Base-by-base conservation (phyloP, 2,888 invertebrate species). In the Bombyx huttoni region DNA sequence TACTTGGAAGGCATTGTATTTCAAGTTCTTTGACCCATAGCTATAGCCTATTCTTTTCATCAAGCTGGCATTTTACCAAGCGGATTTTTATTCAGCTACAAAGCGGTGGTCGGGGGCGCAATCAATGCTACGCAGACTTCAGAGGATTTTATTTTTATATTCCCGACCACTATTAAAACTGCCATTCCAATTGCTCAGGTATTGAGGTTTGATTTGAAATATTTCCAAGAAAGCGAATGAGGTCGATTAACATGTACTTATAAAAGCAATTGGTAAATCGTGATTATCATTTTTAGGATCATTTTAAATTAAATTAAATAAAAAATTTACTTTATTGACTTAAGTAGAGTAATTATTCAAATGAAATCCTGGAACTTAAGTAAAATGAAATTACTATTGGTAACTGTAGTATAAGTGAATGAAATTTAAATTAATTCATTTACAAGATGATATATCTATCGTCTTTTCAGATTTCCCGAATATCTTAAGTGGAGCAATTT, bases 1-100 rank as follows among this genome's bases (percentile, higher is more conserved):
- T 12, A 40, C 40, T 40, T 40, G 40, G 40, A 40, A 40, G 7
- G 40, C 40, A 40, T 40, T 40, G 40, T 40, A 40, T 40, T 40
- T 12, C 40, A 40, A 40, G 40, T 40, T 40, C 40, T 7, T 40
- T 40, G 40, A 40, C 40, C 40, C 40, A 40, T 40, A 40, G 55
- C 61, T 73, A 77, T 69, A 74, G 66, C 65, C 70, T 70, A 81
- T 82, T 83, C 78, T 81, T 82, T 82, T 77, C 78, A 79, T 74
- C 69, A 68, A 59, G 61, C 73, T 85, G 83, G 84, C 84, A 83
- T 82, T 78, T 72, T 80, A 82, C 81, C 86, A 86, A 84, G 70
- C 70, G 73, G 67, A 73, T 81, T 81, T 81, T 83, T 84, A 81
- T 80, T 77, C 70, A 75, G 78, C 73, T 76, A 81, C 75, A 79